These are phyloP conservation scores for Drosophila bipectinata DNA, from an alignment of 1,140 invertebrate genomes.

Conservation along the genomic window DNA sequence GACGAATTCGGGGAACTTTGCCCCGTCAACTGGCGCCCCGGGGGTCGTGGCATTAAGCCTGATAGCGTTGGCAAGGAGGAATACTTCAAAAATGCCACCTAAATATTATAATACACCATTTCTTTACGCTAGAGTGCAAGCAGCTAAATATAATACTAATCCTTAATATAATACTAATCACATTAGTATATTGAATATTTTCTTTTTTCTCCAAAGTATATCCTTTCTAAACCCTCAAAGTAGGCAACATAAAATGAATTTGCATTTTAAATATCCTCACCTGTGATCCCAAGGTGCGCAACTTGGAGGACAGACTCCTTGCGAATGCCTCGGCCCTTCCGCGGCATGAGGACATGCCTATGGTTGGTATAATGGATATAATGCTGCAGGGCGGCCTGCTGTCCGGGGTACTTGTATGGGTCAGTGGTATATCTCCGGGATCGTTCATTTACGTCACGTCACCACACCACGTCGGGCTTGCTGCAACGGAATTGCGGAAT, in stretches of 20 bases:
- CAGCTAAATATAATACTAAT: slow-evolving; percentile 3
- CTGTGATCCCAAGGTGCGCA: slow-evolving; percentile 88
- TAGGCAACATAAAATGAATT: neutral
- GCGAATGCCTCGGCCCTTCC: slow-evolving; percentile 92
- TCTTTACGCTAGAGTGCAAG: slow-evolving; percentile 13
- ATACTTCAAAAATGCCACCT: slow-evolving; percentile 53
- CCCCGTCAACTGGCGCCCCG: slow-evolving; percentile 96
- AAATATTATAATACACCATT: neutral
- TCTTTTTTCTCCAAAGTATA: too few species aligned
- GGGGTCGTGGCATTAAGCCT: slow-evolving; percentile 28
- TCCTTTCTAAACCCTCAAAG: neutral
- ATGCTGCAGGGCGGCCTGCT: slow-evolving; percentile 78
- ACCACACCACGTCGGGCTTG: slow-evolving; percentile 29
- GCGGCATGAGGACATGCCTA: slow-evolving; percentile 89
- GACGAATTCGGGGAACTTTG: slow-evolving; percentile 98
- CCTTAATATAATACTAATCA: too few species aligned
- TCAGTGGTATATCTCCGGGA: slow-evolving; percentile 77
- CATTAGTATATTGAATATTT: too few species aligned
- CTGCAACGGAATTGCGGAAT: slow-evolving; percentile 58
- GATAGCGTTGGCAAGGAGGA: slow-evolving; percentile 23
- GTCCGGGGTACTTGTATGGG: slow-evolving; percentile 74
- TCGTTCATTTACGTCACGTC: slow-evolving; percentile 83
- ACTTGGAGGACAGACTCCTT: slow-evolving; percentile 88
- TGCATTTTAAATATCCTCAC: slow-evolving; percentile 35
- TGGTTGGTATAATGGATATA: slow-evolving; percentile 78